These are phyloP conservation scores for Cynopterus brachyotis DNA, from an alignment of 2,113 vertebrate species.

Conservation along the genomic window DNA sequence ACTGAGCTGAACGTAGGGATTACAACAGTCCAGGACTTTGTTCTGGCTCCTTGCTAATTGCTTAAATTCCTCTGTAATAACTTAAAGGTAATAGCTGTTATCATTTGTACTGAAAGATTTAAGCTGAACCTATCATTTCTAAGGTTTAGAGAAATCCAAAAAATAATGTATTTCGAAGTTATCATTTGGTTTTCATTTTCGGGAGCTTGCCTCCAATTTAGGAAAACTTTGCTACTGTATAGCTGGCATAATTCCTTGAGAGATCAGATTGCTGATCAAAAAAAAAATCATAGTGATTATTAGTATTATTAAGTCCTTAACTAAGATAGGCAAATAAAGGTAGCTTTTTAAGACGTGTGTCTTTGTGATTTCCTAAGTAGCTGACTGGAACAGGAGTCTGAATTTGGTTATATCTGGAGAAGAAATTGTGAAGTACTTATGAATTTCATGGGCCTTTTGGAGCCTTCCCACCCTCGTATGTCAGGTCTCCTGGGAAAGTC, in stretches of 20 bases:
- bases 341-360: background rate
- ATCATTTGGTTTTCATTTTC: slow-evolving; percentile 24
- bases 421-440: background rate
- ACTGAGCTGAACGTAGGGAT: background rate
- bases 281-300: background rate
- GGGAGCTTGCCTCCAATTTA: background rate
- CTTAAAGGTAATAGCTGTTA: background rate
- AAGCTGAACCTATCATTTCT: background rate
- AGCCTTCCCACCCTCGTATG: background rate
- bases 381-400: background rate
- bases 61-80: background rate
- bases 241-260: background rate
- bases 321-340: background rate
- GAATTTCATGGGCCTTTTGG: background rate
- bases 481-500: background rate
- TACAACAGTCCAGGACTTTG: background rate
- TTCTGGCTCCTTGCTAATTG: background rate
- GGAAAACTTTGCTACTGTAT: background rate
- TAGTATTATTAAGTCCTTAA: background rate
- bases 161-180: background rate
- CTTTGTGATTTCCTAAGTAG: background rate
- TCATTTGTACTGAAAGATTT: background rate
- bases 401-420: background rate
- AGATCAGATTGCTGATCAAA: background rate
- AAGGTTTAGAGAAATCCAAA: background rate